Evolutionary conservation across 2,888 invertebrate species (phyloP).

Genomic region (Orchesella flavescens): DNA sequence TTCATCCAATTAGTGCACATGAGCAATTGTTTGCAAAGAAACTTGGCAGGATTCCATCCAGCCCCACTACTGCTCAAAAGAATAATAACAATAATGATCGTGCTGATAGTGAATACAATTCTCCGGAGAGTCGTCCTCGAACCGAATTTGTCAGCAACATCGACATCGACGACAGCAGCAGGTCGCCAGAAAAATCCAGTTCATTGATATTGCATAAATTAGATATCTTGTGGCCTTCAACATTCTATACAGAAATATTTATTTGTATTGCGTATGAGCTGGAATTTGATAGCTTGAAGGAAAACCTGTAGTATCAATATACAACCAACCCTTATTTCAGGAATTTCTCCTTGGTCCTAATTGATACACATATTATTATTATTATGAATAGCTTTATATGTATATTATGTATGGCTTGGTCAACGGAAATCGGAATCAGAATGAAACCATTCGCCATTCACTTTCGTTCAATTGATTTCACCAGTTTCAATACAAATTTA

Average conservation of each 20-base stretch:
- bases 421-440: neutral
- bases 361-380: neutral
- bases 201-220: neutral
- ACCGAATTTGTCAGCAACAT: neutral
- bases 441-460: neutral
- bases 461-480: slow-evolving; percentile 1
- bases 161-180: neutral
- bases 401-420: neutral
- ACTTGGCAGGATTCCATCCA: slow-evolving; percentile 54
- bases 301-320: neutral
- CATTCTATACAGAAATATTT: slow-evolving; percentile 27
- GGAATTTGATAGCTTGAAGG: neutral
- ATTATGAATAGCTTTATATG: too few relatives aligned
- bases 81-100: slow-evolving; percentile 26
- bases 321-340: slow-evolving; percentile 6
- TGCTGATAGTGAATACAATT: neutral
- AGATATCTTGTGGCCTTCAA: slow-evolving; percentile 35
- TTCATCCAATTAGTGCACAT: slow-evolving; percentile 67
- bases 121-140: neutral
- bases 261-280: neutral
- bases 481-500: too few relatives aligned
- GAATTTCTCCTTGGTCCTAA: slow-evolving; percentile 53
- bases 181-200: neutral
- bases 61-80: neutral
- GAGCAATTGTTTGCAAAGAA: slow-evolving; percentile 68